Conservation (phyloP, 1,140 invertebrate species). For the Ceratina calcarata region DNA sequence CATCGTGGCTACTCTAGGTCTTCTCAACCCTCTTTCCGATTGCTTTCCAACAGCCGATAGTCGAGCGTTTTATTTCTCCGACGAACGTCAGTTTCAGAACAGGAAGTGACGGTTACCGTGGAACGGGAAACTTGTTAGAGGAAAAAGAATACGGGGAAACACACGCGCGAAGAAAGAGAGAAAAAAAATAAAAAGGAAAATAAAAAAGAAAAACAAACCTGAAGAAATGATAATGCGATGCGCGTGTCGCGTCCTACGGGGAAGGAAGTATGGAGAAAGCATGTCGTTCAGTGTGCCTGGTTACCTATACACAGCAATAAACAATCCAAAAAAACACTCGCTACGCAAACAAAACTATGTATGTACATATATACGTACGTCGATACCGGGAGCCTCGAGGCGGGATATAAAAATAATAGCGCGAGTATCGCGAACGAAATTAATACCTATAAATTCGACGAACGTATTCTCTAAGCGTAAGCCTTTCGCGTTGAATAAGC, state of each 20-base stretch:
- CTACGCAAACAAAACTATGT: conserved; percentile 60
- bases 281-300: conserved; percentile 76
- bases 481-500: conserved; percentile 8
- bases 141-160: conserved; percentile 26
- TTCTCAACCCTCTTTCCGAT: not conserved
- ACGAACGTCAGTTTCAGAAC: not conserved
- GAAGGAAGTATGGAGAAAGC: conserved; percentile 70
- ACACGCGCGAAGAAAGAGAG: conserved; percentile 57
- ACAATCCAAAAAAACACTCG: conserved; percentile 76
- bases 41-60: no score
- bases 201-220: conserved; percentile 75
- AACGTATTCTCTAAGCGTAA: conserved; percentile 8
- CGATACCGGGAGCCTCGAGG: no score
- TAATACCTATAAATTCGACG: not conserved
- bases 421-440: not conserved
- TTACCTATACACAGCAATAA: conserved; percentile 78
- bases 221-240: conserved; percentile 72
- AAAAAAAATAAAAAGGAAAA: conserved; percentile 65
- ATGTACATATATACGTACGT: no score
- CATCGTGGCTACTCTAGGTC: no score
- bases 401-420: no score
- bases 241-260: conserved; percentile 72
- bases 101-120: not conserved
- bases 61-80: no score
- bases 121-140: not conserved